Conservation (phyloP, 1,140 invertebrate species). For the Panagrolaimus sp. region DNA sequence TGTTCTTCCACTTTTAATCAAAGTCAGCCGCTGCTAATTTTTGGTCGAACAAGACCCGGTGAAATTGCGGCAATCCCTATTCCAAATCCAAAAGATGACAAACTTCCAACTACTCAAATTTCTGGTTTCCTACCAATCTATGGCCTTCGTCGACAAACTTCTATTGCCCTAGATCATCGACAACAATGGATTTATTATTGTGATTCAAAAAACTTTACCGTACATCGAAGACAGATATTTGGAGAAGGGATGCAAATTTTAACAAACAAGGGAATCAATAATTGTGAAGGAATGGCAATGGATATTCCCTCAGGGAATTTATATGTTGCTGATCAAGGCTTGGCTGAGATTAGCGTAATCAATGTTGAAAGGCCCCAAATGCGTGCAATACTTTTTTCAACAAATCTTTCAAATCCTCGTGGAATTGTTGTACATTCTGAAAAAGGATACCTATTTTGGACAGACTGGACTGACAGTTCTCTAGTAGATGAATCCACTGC, state of each 20-base stretch:
- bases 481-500: not conserved
- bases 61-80: not conserved
- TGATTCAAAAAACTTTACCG: not conserved
- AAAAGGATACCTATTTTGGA: slow-evolving; percentile 4
- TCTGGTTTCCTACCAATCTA: not conserved
- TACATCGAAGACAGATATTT: not conserved
- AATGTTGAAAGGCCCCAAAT: not conserved
- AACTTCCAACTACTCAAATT: not conserved
- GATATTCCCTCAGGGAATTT: not conserved
- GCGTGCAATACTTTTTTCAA: not conserved
- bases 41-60: not conserved
- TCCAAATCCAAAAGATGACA: not conserved
- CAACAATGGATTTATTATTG: not conserved
- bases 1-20: not conserved
- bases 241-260: not conserved
- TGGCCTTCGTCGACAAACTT: not conserved
- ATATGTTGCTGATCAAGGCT: not conserved
- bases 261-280: not conserved
- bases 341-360: not conserved
- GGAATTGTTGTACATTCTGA: not conserved
- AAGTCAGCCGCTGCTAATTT: not conserved
- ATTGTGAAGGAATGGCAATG: not conserved
- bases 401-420: slow-evolving; percentile 5
- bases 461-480: not conserved
- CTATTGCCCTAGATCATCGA: not conserved